Percentiles rank a stretch among this genome's conserved stretches.
phyloP scores from a whole-genome alignment of 1,140 invertebrate genomes.

The Meteorus sp. region DNA sequence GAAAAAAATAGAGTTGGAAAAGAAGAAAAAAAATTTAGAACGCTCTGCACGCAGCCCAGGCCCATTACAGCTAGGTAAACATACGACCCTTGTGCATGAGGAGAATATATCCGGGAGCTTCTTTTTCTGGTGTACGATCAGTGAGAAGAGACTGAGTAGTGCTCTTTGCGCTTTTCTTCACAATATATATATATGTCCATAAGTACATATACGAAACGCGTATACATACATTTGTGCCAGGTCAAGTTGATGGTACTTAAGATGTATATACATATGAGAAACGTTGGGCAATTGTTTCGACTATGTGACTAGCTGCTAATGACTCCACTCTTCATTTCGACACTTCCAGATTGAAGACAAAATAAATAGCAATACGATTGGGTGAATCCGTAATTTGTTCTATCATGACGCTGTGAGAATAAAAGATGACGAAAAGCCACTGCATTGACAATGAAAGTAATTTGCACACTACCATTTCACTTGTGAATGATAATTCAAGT shows the following conservation, averaged over 20 bases:
- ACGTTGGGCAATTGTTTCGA: no score
- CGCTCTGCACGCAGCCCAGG: conserved; percentile 36
- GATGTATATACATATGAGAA: no score
- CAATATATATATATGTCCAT: conserved; percentile 2
- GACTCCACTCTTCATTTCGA: conserved; percentile 3
- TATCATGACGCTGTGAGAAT: no score
- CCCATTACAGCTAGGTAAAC: conserved; percentile 43
- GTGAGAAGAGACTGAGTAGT: conserved; percentile 18
- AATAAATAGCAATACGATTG: conserved; percentile 13
- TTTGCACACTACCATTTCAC: no score
- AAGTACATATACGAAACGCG: conserved; percentile 1
- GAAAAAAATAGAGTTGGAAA: conserved; percentile 14
- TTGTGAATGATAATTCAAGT: no score
- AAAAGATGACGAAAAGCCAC: neutral
- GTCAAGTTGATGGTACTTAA: no score
- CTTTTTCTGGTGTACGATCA: conserved; percentile 15
- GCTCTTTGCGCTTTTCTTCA: conserved; percentile 19
- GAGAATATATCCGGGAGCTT: conserved; percentile 36
- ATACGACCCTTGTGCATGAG: conserved; percentile 40
- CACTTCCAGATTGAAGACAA: conserved; percentile 1
- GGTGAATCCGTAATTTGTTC: conserved; percentile 15
- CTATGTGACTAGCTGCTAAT: conserved; percentile 4
- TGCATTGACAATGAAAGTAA: neutral
- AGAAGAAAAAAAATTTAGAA: conserved; percentile 45
- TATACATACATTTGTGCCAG: no score